Evolutionary conservation across 2,113 vertebrate species (phyloP).

Genomic region (Henicopernis longicauda): DNA sequence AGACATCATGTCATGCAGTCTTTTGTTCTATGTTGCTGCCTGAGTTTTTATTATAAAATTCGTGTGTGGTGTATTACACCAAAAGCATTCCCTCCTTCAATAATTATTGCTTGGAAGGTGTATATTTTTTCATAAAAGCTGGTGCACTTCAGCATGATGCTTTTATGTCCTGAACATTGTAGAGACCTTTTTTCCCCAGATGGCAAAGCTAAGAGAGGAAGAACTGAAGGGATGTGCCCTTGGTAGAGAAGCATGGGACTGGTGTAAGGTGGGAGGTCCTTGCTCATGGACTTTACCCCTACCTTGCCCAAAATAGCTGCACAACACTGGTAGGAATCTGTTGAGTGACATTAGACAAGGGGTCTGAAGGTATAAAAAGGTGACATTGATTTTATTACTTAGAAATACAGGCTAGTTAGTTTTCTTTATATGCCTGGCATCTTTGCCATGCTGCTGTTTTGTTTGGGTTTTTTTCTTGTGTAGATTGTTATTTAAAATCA

Average conservation of each 20-base stretch:
- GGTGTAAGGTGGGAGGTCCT: background rate
- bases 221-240: background rate
- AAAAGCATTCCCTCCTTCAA: background rate
- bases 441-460: background rate
- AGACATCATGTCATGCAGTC: background rate
- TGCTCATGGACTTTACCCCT: background rate
- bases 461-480: background rate
- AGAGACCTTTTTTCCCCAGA: background rate
- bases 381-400: background rate
- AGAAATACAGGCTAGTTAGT: background rate
- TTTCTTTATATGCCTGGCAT: background rate
- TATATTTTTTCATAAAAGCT: background rate
- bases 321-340: background rate
- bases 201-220: background rate
- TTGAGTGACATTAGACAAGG: background rate
- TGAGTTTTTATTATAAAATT: background rate
- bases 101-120: background rate
- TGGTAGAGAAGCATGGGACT: background rate
- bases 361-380: background rate
- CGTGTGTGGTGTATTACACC: background rate
- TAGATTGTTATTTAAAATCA: background rate
- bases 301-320: background rate
- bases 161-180: background rate
- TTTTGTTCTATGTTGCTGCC: background rate
- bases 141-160: background rate